Conservation (phyloP, 1,140 invertebrate genomes). For the Heterodera carotae region DNA sequence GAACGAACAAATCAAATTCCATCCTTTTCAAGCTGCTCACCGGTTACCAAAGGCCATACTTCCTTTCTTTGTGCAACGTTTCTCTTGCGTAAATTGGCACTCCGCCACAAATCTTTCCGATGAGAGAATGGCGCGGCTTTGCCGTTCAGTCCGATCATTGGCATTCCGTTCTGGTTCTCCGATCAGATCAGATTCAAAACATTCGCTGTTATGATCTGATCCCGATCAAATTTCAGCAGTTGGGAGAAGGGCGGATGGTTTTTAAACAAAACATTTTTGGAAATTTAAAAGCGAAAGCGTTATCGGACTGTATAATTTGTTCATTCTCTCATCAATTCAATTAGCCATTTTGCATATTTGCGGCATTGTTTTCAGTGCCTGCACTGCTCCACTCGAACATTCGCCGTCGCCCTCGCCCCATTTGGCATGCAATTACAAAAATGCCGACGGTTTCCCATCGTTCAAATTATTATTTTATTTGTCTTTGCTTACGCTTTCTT, state of each 20-base stretch:
- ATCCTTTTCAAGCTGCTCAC: slow-evolving; percentile 55
- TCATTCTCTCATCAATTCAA: too few species aligned
- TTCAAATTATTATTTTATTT: background rate
- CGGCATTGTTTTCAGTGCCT: slow-evolving; percentile 57
- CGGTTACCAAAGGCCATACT: slow-evolving; percentile 64
- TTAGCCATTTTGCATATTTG: background rate
- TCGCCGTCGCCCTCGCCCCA: slow-evolving; percentile 65
- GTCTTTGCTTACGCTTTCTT: too few species aligned
- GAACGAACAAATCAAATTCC: background rate
- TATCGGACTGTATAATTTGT: too few species aligned
- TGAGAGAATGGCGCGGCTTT: too few species aligned
- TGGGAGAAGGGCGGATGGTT: too few species aligned
- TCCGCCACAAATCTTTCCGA: background rate
- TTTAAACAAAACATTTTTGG: too few species aligned
- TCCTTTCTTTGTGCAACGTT: slow-evolving; percentile 64
- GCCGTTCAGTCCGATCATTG: too few species aligned
- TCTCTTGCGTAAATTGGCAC: slow-evolving; percentile 51
- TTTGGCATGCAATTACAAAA: slow-evolving; percentile 60
- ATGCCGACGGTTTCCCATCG: slow-evolving; percentile 17
- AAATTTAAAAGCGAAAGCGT: too few species aligned
- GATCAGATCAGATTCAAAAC: too few species aligned
- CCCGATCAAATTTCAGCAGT: too few species aligned
- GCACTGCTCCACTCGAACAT: slow-evolving; percentile 64
- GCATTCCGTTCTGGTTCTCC: too few species aligned
- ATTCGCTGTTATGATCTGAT: too few species aligned